A percentile compares a stretch with the other conserved stretches of the same genome.
Evolutionary conservation across 2,113 vertebrate species (phyloP).

Genomic region (Gnathonemus longibarbis): DNA sequence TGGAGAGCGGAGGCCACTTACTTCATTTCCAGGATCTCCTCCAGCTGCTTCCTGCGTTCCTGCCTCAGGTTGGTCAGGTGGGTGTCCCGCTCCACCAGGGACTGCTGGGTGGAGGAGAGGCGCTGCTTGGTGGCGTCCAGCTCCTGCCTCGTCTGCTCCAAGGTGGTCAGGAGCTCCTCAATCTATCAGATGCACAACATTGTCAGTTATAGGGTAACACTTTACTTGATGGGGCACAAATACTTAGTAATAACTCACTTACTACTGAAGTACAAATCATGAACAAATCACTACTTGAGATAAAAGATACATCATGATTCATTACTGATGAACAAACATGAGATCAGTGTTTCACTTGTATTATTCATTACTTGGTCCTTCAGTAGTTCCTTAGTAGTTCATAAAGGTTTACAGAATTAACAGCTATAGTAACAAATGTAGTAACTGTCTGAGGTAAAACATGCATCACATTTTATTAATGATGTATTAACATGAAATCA

Average conservation of each 20-base stretch:
- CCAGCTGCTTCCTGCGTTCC: constrained; percentile 89
- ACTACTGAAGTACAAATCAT: neutral
- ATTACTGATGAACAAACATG: too few species aligned
- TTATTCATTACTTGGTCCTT: too few species aligned
- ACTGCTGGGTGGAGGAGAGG: constrained; percentile 92
- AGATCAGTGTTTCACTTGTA: too few species aligned
- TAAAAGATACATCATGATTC: too few species aligned
- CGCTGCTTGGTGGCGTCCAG: constrained; percentile 92
- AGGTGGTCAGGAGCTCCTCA: constrained; percentile 85
- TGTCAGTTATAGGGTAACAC: neutral
- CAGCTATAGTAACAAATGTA: too few species aligned
- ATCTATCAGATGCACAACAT: constrained; percentile 59
- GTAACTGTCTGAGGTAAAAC: too few species aligned
- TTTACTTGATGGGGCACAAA: neutral
- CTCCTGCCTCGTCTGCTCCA: constrained; percentile 94
- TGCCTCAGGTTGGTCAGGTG: constrained; percentile 90
- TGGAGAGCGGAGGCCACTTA: constrained; percentile 52
- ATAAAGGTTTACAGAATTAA: too few species aligned
- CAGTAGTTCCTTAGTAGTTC: too few species aligned
- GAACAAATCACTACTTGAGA: neutral
- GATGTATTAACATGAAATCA: too few species aligned
- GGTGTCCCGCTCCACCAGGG: constrained; percentile 85
- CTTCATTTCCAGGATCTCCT: constrained; percentile 99
- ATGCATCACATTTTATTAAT: too few species aligned
- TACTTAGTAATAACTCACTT: too few species aligned